These are phyloP conservation scores for Tamias sibiricus DNA, from an alignment of 2,113 vertebrate species.

Conservation along the genomic window DNA sequence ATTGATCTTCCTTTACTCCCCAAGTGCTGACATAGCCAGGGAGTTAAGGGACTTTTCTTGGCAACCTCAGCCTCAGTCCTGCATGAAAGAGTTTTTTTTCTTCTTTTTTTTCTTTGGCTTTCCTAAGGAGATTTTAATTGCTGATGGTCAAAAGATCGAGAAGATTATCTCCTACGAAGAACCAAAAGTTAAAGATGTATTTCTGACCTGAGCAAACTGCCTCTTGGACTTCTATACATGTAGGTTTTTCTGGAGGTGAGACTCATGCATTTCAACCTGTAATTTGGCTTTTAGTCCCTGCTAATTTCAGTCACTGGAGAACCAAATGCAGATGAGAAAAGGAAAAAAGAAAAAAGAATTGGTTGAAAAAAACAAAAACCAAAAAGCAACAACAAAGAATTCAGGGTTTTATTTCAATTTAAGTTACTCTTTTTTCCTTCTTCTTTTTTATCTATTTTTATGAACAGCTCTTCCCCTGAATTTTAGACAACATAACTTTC, in stretches of 20 bases:
- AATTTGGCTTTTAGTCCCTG: background rate
- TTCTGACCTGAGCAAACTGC: background rate
- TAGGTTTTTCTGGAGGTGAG: background rate
- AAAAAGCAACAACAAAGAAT: background rate
- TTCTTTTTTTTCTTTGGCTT: background rate
- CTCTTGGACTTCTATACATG: background rate
- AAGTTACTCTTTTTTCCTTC: background rate
- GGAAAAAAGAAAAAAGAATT: no score
- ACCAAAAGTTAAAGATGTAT: background rate
- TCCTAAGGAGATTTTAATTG: background rate
- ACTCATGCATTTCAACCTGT: background rate
- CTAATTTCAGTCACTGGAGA: background rate
- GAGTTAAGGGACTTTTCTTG: background rate
- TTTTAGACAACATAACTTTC: slow-evolving; percentile 56
- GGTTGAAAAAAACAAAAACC: slow-evolving; percentile 25
- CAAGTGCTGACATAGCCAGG: background rate
- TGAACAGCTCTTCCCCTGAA: background rate
- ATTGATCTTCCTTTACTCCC: background rate
- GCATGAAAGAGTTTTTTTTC: background rate
- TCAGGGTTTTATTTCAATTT: background rate
- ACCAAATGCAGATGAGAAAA: background rate
- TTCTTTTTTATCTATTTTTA: background rate
- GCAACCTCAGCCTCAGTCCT: background rate
- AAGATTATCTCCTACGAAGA: background rate
- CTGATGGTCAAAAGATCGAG: background rate